phyloP scores from a whole-genome alignment of 2,113 vertebrate genomes.

The Lathamus discolor region DNA sequence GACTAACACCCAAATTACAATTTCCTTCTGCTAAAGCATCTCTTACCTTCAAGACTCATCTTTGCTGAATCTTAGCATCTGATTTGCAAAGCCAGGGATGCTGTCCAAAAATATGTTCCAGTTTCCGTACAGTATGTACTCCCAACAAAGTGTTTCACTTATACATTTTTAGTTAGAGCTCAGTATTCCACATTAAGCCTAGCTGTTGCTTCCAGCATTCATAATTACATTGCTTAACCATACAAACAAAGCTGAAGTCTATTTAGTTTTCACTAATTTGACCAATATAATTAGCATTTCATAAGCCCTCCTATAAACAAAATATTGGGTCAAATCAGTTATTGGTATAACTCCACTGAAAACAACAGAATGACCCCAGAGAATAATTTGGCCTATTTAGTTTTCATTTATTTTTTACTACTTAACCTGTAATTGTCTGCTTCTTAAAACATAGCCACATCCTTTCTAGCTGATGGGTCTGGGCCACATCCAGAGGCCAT shows the following conservation, averaged over 20 bases:
- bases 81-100: conserved; percentile 54
- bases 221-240: conserved; percentile 26
- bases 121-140: conserved; percentile 63
- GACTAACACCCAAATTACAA: not conserved
- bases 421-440: not conserved
- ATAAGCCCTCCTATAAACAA: conserved; percentile 33
- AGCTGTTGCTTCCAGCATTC: conserved; percentile 15
- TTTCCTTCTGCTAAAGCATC: conserved; percentile 4
- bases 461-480: not conserved
- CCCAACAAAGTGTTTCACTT: conserved; percentile 53
- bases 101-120: conserved; percentile 68
- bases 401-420: not conserved
- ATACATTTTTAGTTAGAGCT: conserved; percentile 44
- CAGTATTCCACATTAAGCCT: conserved; percentile 15
- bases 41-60: conserved; percentile 24
- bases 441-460: not conserved
- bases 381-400: conserved; percentile 18
- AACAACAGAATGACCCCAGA: conserved; percentile 1
- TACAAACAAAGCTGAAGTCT: conserved; percentile 40
- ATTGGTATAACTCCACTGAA: not conserved
- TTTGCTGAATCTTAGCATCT: conserved; percentile 46
- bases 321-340: conserved; percentile 29
- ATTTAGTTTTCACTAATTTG: conserved; percentile 41
- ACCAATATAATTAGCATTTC: conserved; percentile 33
- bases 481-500: not conserved